Evolutionary conservation across 2,888 invertebrate genomes (phyloP).

Genomic region (Thecophora atra): DNA sequence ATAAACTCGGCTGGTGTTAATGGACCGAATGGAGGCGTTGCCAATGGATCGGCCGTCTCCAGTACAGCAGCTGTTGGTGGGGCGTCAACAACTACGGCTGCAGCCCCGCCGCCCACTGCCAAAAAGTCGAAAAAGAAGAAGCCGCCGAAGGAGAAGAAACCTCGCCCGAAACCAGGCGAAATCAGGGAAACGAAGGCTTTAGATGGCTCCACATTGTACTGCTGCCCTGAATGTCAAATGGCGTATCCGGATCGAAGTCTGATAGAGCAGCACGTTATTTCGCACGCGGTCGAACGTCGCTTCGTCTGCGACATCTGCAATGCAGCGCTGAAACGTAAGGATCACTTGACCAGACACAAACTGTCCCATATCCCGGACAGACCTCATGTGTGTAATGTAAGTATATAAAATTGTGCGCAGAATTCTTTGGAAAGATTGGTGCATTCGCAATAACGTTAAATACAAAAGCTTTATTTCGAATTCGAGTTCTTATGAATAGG

Average conservation of each 20-base stretch:
- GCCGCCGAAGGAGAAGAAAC: constrained; percentile 79
- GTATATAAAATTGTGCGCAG: constrained; percentile 39
- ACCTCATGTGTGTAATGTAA: constrained; percentile 84
- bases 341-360: constrained; percentile 86
- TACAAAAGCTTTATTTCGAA: neutral
- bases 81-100: constrained; percentile 65
- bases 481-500: neutral
- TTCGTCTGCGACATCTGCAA: constrained; percentile 91
- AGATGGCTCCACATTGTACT: constrained; percentile 85
- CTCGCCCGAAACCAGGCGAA: constrained; percentile 74
- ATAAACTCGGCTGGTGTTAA: constrained; percentile 49
- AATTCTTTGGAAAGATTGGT: neutral
- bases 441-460: neutral
- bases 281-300: constrained; percentile 84
- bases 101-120: constrained; percentile 58
- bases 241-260: constrained; percentile 86
- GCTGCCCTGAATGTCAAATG: constrained; percentile 91
- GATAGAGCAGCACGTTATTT: constrained; percentile 85
- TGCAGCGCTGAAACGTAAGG: constrained; percentile 86
- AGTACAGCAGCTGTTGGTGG: constrained; percentile 65
- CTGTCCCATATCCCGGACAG: constrained; percentile 89
- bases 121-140: constrained; percentile 68
- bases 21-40: constrained; percentile 46
- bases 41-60: constrained; percentile 59
- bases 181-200: constrained; percentile 71